Evolutionary conservation across 2,888 invertebrate species (phyloP).

Genomic region (Sipha maydis): DNA sequence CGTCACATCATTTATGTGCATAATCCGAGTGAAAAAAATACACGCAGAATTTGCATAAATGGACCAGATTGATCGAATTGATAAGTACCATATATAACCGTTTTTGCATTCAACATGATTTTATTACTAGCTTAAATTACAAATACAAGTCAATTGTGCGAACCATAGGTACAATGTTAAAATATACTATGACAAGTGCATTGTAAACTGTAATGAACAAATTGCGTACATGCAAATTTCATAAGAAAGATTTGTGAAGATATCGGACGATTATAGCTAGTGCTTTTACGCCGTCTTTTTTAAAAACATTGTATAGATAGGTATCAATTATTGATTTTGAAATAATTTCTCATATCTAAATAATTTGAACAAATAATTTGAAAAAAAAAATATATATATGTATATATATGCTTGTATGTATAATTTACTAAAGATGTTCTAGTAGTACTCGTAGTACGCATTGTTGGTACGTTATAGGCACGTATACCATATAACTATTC

Average conservation of each 20-base stretch:
- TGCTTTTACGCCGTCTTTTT: neutral
- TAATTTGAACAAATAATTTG: neutral
- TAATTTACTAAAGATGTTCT: neutral
- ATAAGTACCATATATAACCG: neutral
- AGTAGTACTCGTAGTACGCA: neutral
- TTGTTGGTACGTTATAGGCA: neutral
- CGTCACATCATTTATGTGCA: constrained; percentile 43
- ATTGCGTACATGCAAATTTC: neutral
- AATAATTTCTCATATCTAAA: neutral
- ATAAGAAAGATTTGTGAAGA: neutral
- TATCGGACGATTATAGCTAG: neutral
- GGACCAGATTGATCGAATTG: neutral
- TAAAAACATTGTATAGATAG: neutral
- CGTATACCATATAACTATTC: neutral
- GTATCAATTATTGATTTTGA: neutral
- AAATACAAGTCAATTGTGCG: neutral
- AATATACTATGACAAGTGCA: neutral
- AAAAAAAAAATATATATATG: too few species aligned
- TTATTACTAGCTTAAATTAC: neutral
- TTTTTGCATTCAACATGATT: neutral
- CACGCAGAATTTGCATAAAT: neutral
- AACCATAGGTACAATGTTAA: neutral
- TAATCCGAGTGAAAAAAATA: constrained; percentile 5
- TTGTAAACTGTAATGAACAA: neutral
- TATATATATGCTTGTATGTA: neutral